Evolutionary conservation across 2,888 invertebrate genomes (phyloP).

Genomic region (Calephelis perditalis): DNA sequence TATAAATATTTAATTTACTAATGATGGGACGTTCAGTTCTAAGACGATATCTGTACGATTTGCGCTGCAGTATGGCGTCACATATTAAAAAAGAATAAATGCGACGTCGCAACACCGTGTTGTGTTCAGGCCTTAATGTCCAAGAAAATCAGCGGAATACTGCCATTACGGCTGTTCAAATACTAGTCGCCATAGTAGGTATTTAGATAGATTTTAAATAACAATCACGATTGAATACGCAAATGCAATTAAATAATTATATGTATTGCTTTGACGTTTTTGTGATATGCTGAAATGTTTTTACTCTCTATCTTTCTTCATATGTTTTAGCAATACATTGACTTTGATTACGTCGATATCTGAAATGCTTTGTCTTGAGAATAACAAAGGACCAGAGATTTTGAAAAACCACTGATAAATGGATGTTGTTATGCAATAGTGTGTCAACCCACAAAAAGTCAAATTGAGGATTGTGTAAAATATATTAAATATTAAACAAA

Average conservation of each 20-base stretch:
- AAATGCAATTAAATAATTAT: neutral
- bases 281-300: too few species aligned
- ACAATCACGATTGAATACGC: neutral
- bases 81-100: too few species aligned
- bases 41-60: too few species aligned
- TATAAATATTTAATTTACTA: too few species aligned
- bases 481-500: too few species aligned
- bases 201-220: constrained; percentile 7
- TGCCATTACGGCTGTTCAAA: neutral
- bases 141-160: neutral
- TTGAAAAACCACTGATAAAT: neutral
- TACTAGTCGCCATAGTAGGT: constrained; percentile 1
- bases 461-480: too few species aligned
- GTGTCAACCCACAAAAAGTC: too few species aligned
- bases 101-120: neutral
- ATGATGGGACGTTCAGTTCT: too few species aligned
- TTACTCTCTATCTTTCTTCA: too few species aligned
- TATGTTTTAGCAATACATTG: neutral
- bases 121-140: neutral
- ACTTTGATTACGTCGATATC: neutral
- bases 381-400: neutral
- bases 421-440: too few species aligned
- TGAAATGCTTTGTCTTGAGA: too few species aligned
- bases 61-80: too few species aligned
- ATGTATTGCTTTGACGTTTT: neutral